Evolutionary conservation across 2,113 vertebrate genomes (phyloP).

Genomic region (Catharus minimus): DNA sequence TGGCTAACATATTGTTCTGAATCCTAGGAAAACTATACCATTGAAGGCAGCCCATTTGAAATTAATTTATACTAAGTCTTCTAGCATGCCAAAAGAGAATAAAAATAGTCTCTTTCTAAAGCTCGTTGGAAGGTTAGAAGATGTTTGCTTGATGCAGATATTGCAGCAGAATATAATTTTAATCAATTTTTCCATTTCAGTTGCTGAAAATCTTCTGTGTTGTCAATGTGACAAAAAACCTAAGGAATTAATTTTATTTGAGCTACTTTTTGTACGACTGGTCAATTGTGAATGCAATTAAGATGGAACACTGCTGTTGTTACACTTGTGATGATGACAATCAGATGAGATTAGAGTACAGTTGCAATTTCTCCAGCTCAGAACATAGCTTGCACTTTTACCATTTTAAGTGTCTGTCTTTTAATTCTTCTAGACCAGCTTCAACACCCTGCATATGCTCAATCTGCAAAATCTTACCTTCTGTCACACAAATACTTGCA

Average conservation of each 20-base stretch:
- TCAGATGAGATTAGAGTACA: background rate
- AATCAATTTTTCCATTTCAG: background rate
- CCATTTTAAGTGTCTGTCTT: background rate
- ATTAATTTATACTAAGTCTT: background rate
- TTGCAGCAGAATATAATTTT: background rate
- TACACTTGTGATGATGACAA: background rate
- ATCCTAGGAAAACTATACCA: background rate
- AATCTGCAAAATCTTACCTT: background rate
- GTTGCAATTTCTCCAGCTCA: background rate
- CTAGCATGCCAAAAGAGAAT: background rate
- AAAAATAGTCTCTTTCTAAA: background rate
- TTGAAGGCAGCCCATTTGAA: background rate
- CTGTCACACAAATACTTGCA: background rate
- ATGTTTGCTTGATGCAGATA: background rate
- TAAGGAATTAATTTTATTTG: slow-evolving; percentile 14
- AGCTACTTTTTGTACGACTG: background rate
- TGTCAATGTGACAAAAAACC: background rate
- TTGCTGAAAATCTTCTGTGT: background rate
- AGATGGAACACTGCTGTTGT: background rate
- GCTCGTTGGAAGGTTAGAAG: background rate
- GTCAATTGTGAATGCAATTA: slow-evolving; percentile 15
- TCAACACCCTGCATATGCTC: background rate
- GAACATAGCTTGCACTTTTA: background rate
- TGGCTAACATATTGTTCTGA: background rate
- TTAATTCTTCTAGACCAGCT: background rate